Conservation (phyloP, 2,797 vertebrate species). For the Cynodonichthys magdalenae region DNA sequence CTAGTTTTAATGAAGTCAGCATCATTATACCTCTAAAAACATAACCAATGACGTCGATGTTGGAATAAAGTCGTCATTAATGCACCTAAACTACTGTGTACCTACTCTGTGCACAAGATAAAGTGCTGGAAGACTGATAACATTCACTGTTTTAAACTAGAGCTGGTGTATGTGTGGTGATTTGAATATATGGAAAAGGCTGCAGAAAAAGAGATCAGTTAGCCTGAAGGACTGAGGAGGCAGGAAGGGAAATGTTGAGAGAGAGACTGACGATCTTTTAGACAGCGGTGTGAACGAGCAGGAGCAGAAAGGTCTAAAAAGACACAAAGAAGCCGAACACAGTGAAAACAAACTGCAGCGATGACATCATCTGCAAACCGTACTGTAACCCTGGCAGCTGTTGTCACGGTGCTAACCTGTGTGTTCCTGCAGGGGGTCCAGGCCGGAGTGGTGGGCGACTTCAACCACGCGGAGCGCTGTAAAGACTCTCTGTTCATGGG, state of each 20-base stretch:
- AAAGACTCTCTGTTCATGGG: conserved; percentile 80
- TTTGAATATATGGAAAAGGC: conserved; percentile 76
- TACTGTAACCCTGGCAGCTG: conserved; percentile 11
- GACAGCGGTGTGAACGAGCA: conserved; percentile 11
- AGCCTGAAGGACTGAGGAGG: conserved; percentile 13
- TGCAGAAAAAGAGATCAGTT: conserved; percentile 48
- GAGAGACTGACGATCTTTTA: conserved; percentile 26
- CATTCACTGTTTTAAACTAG: conserved; percentile 36
- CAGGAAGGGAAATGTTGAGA: conserved; percentile 40
- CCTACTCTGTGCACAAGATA: conserved; percentile 12
- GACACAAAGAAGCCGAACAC: neutral
- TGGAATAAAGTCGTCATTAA: neutral
- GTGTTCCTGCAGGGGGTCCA: conserved; percentile 24
- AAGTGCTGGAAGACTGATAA: conserved; percentile 48
- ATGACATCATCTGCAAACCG: conserved; percentile 33
- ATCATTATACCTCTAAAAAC: too few relatives aligned
- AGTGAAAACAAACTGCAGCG: conserved; percentile 3
- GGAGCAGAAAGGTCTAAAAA: conserved; percentile 1
- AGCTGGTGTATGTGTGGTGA: neutral
- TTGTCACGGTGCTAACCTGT: conserved; percentile 27
- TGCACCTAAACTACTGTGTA: neutral
- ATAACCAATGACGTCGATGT: neutral
- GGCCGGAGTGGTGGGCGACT: conserved; percentile 72
- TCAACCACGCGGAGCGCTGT: conserved; percentile 72
- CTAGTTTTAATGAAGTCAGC: too few relatives aligned